Evolutionary conservation across 1,140 invertebrate species (phyloP).

Genomic region (Schlechtendalia chinensis): DNA sequence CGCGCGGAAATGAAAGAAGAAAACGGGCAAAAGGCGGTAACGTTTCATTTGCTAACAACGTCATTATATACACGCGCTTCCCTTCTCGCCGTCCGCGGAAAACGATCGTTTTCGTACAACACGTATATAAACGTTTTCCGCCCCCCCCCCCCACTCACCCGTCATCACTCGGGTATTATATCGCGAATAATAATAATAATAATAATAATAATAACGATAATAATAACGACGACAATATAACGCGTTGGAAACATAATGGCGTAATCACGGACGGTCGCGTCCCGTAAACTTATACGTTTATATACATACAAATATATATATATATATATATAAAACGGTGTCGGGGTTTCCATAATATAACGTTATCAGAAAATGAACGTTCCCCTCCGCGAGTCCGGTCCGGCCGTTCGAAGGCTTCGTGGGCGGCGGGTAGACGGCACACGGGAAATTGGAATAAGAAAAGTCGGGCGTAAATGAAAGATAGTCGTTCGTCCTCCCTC

Average conservation of each 20-base stretch:
- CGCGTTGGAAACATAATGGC: constrained; percentile 54
- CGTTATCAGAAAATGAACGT: constrained; percentile 50
- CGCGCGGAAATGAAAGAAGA: constrained; percentile 42
- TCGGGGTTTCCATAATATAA: background rate
- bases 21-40: constrained; percentile 7
- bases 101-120: constrained; percentile 26
- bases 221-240: constrained; percentile 36
- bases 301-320: background rate
- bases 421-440: constrained; percentile 50
- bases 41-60: constrained; percentile 39
- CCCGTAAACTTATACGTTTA: background rate
- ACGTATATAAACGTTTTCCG: background rate
- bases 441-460: constrained; percentile 55
- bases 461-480: constrained; percentile 55
- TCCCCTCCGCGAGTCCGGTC: constrained; percentile 50
- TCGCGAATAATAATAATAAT: constrained; percentile 4
- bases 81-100: background rate
- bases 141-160: background rate
- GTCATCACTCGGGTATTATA: background rate
- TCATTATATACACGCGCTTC: constrained; percentile 12
- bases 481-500: constrained; percentile 48
- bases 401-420: background rate
- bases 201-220: constrained; percentile 20
- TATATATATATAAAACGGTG: background rate
- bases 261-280: constrained; percentile 18